Evolutionary conservation across 2,888 invertebrate species (phyloP).

Genomic region (Diaphora mendica): DNA sequence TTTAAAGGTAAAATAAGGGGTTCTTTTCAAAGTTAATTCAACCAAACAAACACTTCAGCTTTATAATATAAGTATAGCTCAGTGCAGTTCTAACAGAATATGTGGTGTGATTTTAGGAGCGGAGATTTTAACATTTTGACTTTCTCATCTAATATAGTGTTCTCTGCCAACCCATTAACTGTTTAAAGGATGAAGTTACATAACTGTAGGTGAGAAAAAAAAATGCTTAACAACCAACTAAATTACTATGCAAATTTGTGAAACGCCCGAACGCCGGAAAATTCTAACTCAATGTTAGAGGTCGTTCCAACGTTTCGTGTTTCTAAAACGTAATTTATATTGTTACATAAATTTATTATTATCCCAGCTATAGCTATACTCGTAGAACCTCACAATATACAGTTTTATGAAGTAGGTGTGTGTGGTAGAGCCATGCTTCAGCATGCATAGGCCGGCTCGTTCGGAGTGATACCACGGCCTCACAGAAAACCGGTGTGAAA

Average conservation of each 20-base stretch:
- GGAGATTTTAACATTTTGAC: too few relatives aligned
- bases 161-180: background rate
- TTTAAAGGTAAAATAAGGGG: too few relatives aligned
- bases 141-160: too few relatives aligned
- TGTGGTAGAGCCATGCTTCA: too few relatives aligned
- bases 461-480: too few relatives aligned
- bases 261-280: slow-evolving; percentile 44
- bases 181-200: background rate
- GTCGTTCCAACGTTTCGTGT: slow-evolving; percentile 30
- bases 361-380: background rate
- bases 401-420: background rate
- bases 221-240: slow-evolving; percentile 25
- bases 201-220: background rate
- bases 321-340: slow-evolving; percentile 23
- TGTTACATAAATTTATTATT: slow-evolving; percentile 8
- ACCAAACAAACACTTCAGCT: too few relatives aligned
- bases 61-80: too few relatives aligned
- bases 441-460: too few relatives aligned
- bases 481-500: too few relatives aligned
- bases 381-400: background rate
- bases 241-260: slow-evolving; percentile 48
- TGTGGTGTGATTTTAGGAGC: too few relatives aligned
- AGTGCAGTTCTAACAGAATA: too few relatives aligned
- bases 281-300: slow-evolving; percentile 49
- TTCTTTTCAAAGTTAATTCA: too few relatives aligned